Evolutionary conservation across 2,797 vertebrate genomes (phyloP), one percentile per base, ranked within the genome.

Genomic region (Falco peregrinus): DNA sequence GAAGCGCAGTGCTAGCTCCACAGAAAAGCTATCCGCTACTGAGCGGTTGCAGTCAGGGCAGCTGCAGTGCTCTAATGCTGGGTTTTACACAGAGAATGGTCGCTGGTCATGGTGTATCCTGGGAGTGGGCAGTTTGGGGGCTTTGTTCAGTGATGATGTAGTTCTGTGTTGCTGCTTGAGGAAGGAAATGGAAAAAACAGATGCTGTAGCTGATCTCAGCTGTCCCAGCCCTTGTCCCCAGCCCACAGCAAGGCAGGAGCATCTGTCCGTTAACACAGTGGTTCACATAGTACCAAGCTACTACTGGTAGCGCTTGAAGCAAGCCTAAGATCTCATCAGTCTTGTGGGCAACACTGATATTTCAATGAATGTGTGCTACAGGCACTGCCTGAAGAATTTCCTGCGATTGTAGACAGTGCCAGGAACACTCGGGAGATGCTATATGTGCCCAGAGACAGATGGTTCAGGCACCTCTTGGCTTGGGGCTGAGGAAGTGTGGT

Each of bases 21-120:
- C 19, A 61, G 54, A 35, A 60, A 37, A 31, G 41, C 19, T 7
- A 1, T 56, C 28, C 33, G 35, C 16, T 64, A 5, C 59, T 29
- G 53, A 9, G 2, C 5, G 22, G 13, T 5, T 60, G 54, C 70
- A 19, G 37, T 19, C 15, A 3, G 15, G 47, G n/a, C 12, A 4
- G 81, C 13, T 0, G 0, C 14, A 2, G 25, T 1, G 1, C 51
- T 37, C 50, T 1, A 0, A 1, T 3, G 39, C 1, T 2, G 60
- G 16, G 16, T 48, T 53, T 37, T 43, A 21, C 1, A 2, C 4
- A 11, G 41, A 24, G n/a, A 9, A 22, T 1, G 0, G 24, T 31
- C n/a, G 56, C 85, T 29, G 79, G 13, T 47, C 31, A 6, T 4
- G 0, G 0, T 2, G 7, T 29, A 7, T 61, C 54, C 79, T 0